Percentiles rank a stretch among this genome's conserved stretches.
Evolutionary conservation across 2,888 invertebrate species (phyloP).

Genomic region (Meta bourneti): DNA sequence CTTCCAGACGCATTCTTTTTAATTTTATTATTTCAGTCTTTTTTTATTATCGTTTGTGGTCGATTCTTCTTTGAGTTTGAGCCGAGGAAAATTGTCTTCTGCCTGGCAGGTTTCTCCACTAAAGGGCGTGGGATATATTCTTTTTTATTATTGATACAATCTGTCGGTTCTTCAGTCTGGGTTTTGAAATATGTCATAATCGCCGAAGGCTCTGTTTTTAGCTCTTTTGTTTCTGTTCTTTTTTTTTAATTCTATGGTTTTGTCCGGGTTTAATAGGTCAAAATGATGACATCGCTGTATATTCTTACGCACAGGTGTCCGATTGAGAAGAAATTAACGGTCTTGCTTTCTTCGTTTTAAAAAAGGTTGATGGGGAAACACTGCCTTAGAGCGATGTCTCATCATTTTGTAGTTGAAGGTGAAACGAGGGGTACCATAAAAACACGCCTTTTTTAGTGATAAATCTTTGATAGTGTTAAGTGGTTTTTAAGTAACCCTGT

Average conservation of each 20-base stretch:
- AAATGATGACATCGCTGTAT: constrained; percentile 67
- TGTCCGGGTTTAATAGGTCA: constrained; percentile 69
- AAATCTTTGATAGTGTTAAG: not conserved
- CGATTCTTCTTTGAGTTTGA: constrained; percentile 37
- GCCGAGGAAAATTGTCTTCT: constrained; percentile 3
- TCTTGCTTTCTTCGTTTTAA: constrained; percentile 10
- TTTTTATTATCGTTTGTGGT: constrained; percentile 35
- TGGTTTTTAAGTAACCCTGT: not conserved
- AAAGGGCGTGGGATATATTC: constrained; percentile 50
- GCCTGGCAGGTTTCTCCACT: constrained; percentile 10
- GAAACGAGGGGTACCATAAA: not conserved
- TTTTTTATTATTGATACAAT: constrained; percentile 18
- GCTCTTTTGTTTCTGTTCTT: constrained; percentile 18
- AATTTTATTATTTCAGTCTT: constrained; percentile 13
- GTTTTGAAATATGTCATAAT: constrained; percentile 48
- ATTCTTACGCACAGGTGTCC: constrained; percentile 50
- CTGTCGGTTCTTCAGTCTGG: constrained; percentile 23
- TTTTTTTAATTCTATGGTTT: not conserved
- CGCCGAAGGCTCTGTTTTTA: constrained; percentile 17
- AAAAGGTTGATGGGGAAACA: not conserved
- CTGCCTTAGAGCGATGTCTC: not conserved
- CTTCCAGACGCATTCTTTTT: constrained; percentile 16
- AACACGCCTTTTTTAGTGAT: not conserved
- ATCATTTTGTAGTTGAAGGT: constrained; percentile 11
- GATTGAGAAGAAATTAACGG: constrained; percentile 8